Base-by-base conservation (phyloP, 2,888 invertebrate species). In the Drosophila fulvimacula region DNA sequence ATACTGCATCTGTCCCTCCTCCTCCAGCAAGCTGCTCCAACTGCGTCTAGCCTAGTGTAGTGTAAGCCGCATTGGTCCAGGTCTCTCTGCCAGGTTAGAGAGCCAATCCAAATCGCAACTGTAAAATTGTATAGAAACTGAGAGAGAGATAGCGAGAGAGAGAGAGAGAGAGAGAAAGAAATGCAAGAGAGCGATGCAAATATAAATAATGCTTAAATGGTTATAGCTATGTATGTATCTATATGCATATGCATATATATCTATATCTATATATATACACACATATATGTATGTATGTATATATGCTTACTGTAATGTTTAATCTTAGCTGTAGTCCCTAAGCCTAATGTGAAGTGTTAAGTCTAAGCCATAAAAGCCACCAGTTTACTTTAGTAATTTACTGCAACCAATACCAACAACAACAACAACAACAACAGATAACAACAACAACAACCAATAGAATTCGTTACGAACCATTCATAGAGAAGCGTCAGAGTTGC, bases 341-440 rank as follows among this genome's bases (percentile, higher is more conserved):
- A 77, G 81, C 56, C 44, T 71, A 62, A 77, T 81, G 75, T 79
- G 82, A 81, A 79, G 74, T 76, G 71, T 79, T 80, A 82, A 82
- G 73, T 79, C 69, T 79, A 82, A 82, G 81, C 81, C 81, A 82
- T 85, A 82, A 81, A 81, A 84, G 82, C 82, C 85, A 83, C 85
- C 88, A 87, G 81, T 87, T 86, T 83, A 83, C 71, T 84, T 83
- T 86, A 86, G 77, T 75, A 67, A 61, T 62, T 34, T 78, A 76
- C 61, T 56, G 74, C 79, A 73, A 73, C 53, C 74, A 77, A 62
- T 52, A 70, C 61, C 39, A 63, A 72, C 63, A 62, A 61, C 48
- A 41, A 52, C 52, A 60, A 76, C 44, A 66, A 53, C 38, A 39
- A 42, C 41, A 58, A 55, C 42, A 51, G 42, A 66, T 44, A 68